These are phyloP conservation scores for Ellobius talpinus DNA, from an alignment of 2,113 vertebrate genomes.

Conservation along the genomic window DNA sequence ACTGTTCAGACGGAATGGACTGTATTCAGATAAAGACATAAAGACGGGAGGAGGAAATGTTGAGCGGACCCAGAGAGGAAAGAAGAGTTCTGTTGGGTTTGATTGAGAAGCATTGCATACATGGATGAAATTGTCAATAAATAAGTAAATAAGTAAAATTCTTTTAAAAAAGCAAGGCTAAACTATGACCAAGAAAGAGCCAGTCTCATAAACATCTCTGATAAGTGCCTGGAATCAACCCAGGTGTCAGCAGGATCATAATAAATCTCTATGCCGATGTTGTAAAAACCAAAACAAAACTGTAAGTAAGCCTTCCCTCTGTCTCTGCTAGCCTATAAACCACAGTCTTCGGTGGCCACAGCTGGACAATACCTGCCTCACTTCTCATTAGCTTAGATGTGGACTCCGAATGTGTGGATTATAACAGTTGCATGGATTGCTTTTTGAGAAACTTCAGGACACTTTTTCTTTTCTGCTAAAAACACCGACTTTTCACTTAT, in stretches of 20 bases:
- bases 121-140: background rate
- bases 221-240: background rate
- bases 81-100: background rate
- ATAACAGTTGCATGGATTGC: background rate
- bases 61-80: background rate
- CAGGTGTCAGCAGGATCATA: background rate
- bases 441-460: background rate
- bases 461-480: background rate
- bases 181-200: background rate
- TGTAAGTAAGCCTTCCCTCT: background rate
- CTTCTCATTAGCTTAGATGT: background rate
- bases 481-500: background rate
- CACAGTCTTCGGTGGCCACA: background rate
- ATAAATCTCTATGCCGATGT: background rate
- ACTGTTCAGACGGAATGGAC: background rate
- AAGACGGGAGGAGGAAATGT: too few relatives aligned
- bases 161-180: background rate
- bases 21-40: background rate
- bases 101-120: background rate
- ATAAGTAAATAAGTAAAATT: background rate
- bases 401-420: background rate
- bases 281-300: background rate
- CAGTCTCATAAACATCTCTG: background rate
- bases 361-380: background rate
- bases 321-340: background rate